Evolutionary conservation across 2,797 vertebrate species (phyloP).

Genomic region (Melanotaenia nigrans): DNA sequence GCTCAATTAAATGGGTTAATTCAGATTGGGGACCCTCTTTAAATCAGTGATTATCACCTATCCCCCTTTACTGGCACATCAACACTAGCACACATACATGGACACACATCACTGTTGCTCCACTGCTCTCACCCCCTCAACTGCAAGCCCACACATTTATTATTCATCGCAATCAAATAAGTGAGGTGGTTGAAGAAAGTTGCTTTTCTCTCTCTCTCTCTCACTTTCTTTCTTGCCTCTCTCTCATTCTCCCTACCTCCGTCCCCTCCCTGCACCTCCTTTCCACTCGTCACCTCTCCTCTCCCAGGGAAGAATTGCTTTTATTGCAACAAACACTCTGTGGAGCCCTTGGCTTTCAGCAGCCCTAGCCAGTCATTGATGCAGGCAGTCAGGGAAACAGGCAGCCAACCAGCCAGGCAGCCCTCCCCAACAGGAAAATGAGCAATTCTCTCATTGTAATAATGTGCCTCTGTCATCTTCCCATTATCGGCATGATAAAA

Average conservation of each 20-base stretch:
- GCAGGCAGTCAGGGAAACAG: conserved; percentile 71
- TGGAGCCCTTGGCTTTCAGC: conserved; percentile 77
- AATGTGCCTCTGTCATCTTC: conserved; percentile 99
- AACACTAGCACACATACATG: conserved; percentile 27
- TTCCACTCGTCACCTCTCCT: conserved; percentile 72
- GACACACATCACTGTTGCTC: conserved; percentile 37
- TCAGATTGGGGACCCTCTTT: conserved; percentile 73
- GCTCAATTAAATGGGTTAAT: conserved; percentile 88
- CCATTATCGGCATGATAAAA: conserved; percentile 99
- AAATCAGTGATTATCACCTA: conserved; percentile 82
- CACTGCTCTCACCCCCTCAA: conserved; percentile 14
- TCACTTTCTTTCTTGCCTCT: conserved; percentile 52
- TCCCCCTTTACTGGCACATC: conserved; percentile 58
- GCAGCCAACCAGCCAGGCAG: conserved; percentile 85
- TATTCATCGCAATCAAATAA: conserved; percentile 99
- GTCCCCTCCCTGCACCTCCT: conserved; percentile 60
- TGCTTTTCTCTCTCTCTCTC: conserved; percentile 76
- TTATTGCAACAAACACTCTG: conserved; percentile 90
- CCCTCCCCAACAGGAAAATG: conserved; percentile 90
- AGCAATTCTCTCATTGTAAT: conserved; percentile 99
- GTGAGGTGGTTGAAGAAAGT: conserved; percentile 94
- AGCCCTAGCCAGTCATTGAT: conserved; percentile 73
- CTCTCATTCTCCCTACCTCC: conserved; percentile 58
- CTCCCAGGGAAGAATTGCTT: conserved; percentile 90
- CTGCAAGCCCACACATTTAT: conserved; percentile 88